Evolutionary conservation across 2,113 vertebrate species (phyloP), one percentile per base, ranked within the genome.

Genomic region (Leptobrachium leishanense): DNA sequence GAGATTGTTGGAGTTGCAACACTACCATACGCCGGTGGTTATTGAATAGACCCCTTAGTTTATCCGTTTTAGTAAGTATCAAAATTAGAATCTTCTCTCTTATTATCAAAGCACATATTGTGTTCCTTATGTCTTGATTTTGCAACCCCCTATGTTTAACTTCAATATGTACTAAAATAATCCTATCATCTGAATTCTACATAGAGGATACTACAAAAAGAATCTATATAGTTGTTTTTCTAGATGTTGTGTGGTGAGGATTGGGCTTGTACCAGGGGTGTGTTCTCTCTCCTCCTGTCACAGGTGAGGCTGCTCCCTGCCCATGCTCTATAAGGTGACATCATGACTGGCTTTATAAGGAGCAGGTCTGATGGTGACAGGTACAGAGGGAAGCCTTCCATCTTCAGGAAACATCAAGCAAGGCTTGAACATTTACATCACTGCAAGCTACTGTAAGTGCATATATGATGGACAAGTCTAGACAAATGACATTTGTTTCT

Each of bases 291-390:
- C 42, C 54, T 13, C 76, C 67, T 77, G 20, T 79, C 57, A 57
- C 53, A 62, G 72, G 64, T 74, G 50, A 54, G 11, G 5, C 77
- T 62, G 57, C 71, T 69, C 72, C 39, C 71, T 40, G 44, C 64
- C 39, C 68, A 50, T 57, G 53, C 44, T 20, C 53, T 77, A 15
- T 8, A n/a, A 41, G 8, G 20, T 74, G 77, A 80, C 71, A 50
- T 80, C 64, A 74, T 15, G 5, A 53, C 64, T 62, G 50, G 15
- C 15, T 74, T 65, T 74, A 81, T 81, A 81, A 81, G 72, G 39
- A 73, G 53, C 43, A 31, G 6, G 31, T 12, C 54, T 74, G 4
- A 8, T 70, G 67, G 57, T 68, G 78, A 74, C 6, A n/a, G 53
- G 13, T 41, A 31, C 71, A 68, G 68, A 65, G 64, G 20, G 68